Evolutionary conservation across 2,113 vertebrate species (phyloP).

Genomic region (Heterotis niloticus): DNA sequence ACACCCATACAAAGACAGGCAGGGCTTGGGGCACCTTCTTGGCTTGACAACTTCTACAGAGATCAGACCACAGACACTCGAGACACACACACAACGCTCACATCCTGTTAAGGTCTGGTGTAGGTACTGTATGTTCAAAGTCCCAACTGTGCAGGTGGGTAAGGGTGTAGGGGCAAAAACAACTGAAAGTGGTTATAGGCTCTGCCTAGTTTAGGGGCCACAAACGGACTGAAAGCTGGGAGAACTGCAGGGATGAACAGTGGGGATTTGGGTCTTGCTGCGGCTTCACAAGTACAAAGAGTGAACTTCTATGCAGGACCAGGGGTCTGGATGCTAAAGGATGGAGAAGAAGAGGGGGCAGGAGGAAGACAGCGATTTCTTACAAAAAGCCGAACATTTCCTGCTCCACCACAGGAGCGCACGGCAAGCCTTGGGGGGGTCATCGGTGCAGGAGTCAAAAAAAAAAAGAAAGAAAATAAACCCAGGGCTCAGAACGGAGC

Average conservation of each 20-base stretch:
- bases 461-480: not conserved
- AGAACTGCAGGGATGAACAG: not conserved
- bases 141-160: not conserved
- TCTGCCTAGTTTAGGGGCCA: not conserved
- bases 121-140: not conserved
- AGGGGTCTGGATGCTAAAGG: not conserved
- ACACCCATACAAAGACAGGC: not conserved
- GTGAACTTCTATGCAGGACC: not conserved
- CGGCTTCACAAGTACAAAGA: not conserved
- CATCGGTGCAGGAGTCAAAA: not conserved
- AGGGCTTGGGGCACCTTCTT: not conserved
- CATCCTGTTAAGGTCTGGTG: not conserved
- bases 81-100: not conserved
- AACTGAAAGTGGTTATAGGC: not conserved
- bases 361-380: constrained; percentile 41
- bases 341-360: constrained; percentile 26
- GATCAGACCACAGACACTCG: not conserved
- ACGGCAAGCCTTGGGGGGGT: constrained; percentile 47
- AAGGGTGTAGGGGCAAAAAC: not conserved
- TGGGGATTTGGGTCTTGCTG: too few relatives aligned
- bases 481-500: not conserved
- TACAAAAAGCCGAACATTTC: constrained; percentile 63
- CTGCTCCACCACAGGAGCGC: constrained; percentile 52
- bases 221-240: not conserved
- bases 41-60: too few relatives aligned